Conservation (phyloP, 2,888 invertebrate genomes). For the Marronus borbonicus region DNA sequence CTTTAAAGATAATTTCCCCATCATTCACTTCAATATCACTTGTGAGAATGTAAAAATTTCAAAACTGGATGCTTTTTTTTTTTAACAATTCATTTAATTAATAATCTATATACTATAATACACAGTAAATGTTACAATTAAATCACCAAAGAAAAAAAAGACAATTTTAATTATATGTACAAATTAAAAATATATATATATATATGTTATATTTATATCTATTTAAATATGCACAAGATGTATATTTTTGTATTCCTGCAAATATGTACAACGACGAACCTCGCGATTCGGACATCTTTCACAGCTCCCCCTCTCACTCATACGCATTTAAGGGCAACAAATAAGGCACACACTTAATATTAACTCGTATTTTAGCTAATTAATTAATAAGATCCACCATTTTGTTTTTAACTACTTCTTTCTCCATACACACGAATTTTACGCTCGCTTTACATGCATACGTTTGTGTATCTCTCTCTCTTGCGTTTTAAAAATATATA, state of each 20-base stretch:
- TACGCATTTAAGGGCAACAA: not conserved
- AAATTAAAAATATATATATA: conserved; percentile 6
- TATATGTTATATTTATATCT: not conserved
- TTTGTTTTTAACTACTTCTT: too few species aligned
- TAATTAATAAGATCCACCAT: too few species aligned
- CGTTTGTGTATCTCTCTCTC: too few species aligned
- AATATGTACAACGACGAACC: not conserved
- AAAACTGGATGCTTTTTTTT: not conserved
- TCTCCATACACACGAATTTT: too few species aligned
- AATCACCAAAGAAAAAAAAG: conserved; percentile 2
- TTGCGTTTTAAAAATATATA: conserved; percentile 10
- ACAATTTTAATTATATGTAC: conserved; percentile 5
- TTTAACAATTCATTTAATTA: conserved; percentile 11
- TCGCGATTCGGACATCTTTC: too few species aligned
- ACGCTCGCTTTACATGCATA: too few species aligned
- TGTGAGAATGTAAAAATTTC: not conserved
- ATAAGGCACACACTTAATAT: conserved; percentile 10
- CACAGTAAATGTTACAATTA: conserved; percentile 8
- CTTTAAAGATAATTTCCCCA: too few species aligned
- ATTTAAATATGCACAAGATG: conserved; percentile 1
- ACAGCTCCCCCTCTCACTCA: too few species aligned
- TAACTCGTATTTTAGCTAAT: too few species aligned
- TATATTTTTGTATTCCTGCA: not conserved
- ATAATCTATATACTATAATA: conserved; percentile 15
- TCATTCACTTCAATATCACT: conserved; percentile 51